Evolutionary conservation across 2,888 invertebrate species (phyloP).

Genomic region (Oxyteleia sp.): DNA sequence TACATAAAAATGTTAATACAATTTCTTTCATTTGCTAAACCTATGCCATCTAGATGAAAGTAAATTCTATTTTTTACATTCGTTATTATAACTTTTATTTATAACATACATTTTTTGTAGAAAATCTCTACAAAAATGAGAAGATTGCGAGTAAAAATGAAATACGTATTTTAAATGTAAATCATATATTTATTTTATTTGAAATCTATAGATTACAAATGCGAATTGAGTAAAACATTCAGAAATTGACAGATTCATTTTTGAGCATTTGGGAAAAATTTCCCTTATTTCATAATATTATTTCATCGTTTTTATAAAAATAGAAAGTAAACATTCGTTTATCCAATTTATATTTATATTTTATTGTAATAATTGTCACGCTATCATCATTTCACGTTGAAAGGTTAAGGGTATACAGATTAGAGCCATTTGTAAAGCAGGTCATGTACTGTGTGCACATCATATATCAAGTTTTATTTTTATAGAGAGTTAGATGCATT

Average conservation of each 20-base stretch:
- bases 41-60: slow-evolving; percentile 23
- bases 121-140: not conserved
- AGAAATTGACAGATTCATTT: not conserved
- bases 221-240: too few species aligned
- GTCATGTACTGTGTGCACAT: slow-evolving; percentile 11
- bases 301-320: slow-evolving; percentile 31
- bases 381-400: slow-evolving; percentile 22
- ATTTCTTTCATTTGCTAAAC: slow-evolving; percentile 5
- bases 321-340: slow-evolving; percentile 38
- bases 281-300: slow-evolving; percentile 40
- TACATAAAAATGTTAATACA: slow-evolving; percentile 23
- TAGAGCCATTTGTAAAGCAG: slow-evolving; percentile 13
- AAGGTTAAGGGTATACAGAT: slow-evolving; percentile 39
- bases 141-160: not conserved
- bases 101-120: not conserved
- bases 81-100: not conserved
- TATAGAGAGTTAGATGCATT: slow-evolving; percentile 20
- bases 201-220: too few species aligned
- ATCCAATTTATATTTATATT: slow-evolving; percentile 24
- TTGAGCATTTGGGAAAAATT: slow-evolving; percentile 3
- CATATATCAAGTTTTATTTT: slow-evolving; percentile 13
- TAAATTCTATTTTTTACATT: slow-evolving; percentile 25
- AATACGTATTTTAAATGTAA: too few species aligned
- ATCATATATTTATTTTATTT: too few species aligned
- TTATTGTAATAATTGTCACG: slow-evolving; percentile 33